Evolutionary conservation across 2,888 invertebrate species (phyloP), one percentile per base, ranked within the genome.

Genomic region (Sinotaia quadrata): DNA sequence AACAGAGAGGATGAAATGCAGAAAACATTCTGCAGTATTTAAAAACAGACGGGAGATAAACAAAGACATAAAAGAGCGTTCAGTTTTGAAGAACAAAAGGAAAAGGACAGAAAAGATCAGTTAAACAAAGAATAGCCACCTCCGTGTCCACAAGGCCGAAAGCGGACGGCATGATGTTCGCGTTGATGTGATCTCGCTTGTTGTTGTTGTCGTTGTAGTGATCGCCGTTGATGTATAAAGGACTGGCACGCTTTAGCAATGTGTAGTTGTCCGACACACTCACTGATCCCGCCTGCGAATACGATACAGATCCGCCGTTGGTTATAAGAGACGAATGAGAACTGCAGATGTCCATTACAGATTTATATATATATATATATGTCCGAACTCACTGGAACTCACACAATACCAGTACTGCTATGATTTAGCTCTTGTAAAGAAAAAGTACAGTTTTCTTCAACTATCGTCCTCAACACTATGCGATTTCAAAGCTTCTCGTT

Each of bases 131-230:
- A 12, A 12, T 12, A 41, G 10, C 18, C 54, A 54, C 54, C 54
- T 54, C 54, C 18, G 54, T 29, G 24, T 54, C 54, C 2, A n/a
- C 7, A 8, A 54, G 54, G 5, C 54, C 54, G 18, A 54, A 54
- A n/a, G 54, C 54, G 10, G 54, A 54, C 5, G 54, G 54, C 54
- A 54, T 54, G 27, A 24, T 24, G 52, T 52, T 54, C 27, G 54
- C 54, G 54, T 54, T 54, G 27, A 24, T 2, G 8, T 54, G 29
- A 8, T 54, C 54, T 10, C 29, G n/a, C 24, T 15, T 29, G 54
- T 2, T 54, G 54, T 31, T 54, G 54, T 54, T 54, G 27, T 54
- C 27, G 54, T 29, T 27, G 24, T 24, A 7, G 54, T 5, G 5
- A 24, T 7, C 7, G 47, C 18, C 2, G 3, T 47, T 47, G 2